Evolutionary conservation across 2,113 vertebrate species (phyloP), one percentile per base, ranked within the genome.

Genomic region (Oreochromis spilurus): DNA sequence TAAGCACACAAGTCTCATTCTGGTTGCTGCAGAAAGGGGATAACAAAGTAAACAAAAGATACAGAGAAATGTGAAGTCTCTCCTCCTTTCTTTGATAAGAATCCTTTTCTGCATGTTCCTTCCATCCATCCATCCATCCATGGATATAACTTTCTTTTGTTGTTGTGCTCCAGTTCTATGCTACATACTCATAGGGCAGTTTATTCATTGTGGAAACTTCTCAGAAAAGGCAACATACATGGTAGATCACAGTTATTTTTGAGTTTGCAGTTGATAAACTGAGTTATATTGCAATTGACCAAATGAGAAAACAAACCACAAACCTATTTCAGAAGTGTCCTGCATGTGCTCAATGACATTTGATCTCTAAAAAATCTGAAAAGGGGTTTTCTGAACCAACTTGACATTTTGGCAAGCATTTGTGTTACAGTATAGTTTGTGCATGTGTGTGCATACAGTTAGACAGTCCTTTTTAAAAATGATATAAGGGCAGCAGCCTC

Each of bases 11-110:
- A 53, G 57, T 34, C 85, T 92, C 79, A 40, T 81, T 84, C 60
- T 89, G 81, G 62, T 34, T 53, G 72, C 79, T 88, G 55, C 79
- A 82, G 78, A 86, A 82, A 80, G 79, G 83, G 87, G 84, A 91
- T 89, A 89, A 87, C 85, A 91, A 92, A 89, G 92, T 93, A 89
- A 95, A 95, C 93, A 94, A 93, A 93, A 93, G 84, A 77, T 43
- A 24, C 5, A 17, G 16, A 78, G 26, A 85, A 50, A 88, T n/a
- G 21, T 75, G 84, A 89, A 88, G 75, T 86, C 62, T 87, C 62
- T 90, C 81, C 84, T 90, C 36, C 36, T 31, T 84, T 89, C 67
- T 83, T 70, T 52, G 29, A 82, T 55, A 38, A 34, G 65, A 86
- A 87, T 77, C 4, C 36, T 40, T 79, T 79, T 84, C 43, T 65